phyloP scores from a whole-genome alignment of 1,140 invertebrate species.

The Solenopsis invicta region DNA sequence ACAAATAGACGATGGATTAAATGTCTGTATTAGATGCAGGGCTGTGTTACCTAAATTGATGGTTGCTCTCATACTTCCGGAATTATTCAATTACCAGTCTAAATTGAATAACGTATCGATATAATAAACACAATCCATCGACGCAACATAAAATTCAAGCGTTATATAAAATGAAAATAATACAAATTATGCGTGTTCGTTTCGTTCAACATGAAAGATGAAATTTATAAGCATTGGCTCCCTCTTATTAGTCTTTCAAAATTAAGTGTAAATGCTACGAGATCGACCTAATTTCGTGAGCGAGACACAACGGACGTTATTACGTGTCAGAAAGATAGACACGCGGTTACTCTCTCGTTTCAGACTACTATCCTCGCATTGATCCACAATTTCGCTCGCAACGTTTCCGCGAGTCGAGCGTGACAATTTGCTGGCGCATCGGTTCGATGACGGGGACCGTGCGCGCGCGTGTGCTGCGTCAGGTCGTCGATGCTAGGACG shows the following conservation, averaged over 20 bases:
- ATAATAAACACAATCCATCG: not conserved
- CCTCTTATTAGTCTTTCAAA: not conserved
- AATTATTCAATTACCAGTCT: constrained; percentile 54
- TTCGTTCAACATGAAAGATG: not conserved
- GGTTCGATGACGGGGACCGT: constrained; percentile 63
- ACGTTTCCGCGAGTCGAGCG: constrained; percentile 68
- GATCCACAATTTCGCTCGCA: constrained; percentile 41
- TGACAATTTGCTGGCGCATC: constrained; percentile 81
- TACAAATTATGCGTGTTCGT: not conserved
- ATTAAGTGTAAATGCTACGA: no score
- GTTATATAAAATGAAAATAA: constrained; percentile 1
- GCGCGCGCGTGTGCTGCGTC: constrained; percentile 82
- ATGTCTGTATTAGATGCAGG: constrained; percentile 57
- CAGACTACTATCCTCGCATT: constrained; percentile 36
- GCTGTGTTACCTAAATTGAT: constrained; percentile 50
- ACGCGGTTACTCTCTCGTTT: not conserved
- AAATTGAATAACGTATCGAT: constrained; percentile 36
- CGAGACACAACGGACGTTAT: not conserved
- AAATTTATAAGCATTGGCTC: not conserved
- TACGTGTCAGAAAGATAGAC: constrained; percentile 34
- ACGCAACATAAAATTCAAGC: not conserved
- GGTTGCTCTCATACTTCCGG: constrained; percentile 13
- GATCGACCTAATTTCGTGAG: constrained; percentile 54
- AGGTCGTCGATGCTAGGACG: constrained; percentile 82
- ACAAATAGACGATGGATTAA: constrained; percentile 58